phyloP scores from a whole-genome alignment of 2,113 vertebrate genomes.

The Rostratula benghalensis region DNA sequence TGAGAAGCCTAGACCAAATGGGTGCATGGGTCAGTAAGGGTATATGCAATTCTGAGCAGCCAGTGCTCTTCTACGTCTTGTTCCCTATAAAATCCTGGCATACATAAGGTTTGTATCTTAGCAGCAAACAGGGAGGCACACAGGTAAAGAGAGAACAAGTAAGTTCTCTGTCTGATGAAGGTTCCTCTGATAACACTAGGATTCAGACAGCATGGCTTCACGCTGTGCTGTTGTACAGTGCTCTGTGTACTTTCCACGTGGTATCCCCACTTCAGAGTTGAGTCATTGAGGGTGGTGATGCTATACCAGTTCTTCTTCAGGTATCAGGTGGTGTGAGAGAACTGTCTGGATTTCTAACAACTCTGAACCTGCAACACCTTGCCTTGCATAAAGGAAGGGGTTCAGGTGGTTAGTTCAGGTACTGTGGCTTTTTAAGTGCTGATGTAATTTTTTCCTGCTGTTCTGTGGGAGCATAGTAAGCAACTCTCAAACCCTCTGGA shows the following conservation, averaged over 20 bases:
- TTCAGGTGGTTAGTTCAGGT: neutral
- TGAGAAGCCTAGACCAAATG: neutral
- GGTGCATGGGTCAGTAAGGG: neutral
- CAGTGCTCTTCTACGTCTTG: neutral
- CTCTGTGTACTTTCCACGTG: rapidly evolving
- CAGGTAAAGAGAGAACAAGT: neutral
- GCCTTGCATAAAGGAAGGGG: neutral
- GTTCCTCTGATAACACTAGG: neutral
- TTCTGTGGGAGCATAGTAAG: neutral
- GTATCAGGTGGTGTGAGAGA: neutral
- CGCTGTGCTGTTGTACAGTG: neutral
- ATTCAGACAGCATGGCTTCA: too few species aligned
- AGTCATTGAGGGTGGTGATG: neutral
- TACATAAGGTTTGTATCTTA: neutral
- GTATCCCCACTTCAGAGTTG: neutral
- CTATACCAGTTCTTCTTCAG: neutral
- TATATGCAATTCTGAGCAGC: neutral
- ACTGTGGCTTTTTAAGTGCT: neutral
- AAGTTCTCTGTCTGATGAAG: neutral
- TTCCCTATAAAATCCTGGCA: neutral
- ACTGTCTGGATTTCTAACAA: neutral
- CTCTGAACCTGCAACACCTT: neutral
- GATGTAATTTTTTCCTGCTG: neutral
- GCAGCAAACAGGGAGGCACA: neutral
- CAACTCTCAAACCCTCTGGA: neutral